These are phyloP conservation scores for Phasianus colchicus DNA, from an alignment of 2,113 vertebrate genomes.

Conservation along the genomic window DNA sequence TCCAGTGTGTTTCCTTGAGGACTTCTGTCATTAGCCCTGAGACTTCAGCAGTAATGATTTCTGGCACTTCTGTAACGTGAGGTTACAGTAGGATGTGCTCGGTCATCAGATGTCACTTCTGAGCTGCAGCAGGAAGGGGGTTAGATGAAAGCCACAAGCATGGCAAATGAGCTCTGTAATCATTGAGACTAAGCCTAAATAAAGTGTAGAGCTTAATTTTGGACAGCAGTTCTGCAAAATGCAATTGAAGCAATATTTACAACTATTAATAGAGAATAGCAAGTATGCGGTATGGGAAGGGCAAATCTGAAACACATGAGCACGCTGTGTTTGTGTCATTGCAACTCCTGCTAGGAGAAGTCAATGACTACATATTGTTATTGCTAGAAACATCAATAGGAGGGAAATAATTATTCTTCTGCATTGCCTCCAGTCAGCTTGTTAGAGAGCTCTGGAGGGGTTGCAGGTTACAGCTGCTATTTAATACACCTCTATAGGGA, in stretches of 20 bases:
- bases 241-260: conserved; percentile 47
- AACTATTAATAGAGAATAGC: conserved; percentile 45
- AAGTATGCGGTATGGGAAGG: conserved; percentile 19
- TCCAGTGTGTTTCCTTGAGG: background rate
- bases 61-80: background rate
- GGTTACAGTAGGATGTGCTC: background rate
- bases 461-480: background rate
- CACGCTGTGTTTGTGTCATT: background rate
- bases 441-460: background rate
- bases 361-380: background rate
- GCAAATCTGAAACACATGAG: conserved; percentile 46
- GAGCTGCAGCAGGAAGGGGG: conserved; percentile 7
- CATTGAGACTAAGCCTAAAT: conserved; percentile 21
- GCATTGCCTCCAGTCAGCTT: background rate
- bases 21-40: background rate
- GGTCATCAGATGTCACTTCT: background rate
- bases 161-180: conserved; percentile 15
- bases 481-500: background rate
- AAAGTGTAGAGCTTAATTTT: conserved; percentile 39
- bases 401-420: background rate
- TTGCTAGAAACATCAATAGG: background rate
- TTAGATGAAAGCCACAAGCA: conserved; percentile 14
- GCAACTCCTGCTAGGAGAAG: background rate
- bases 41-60: background rate
- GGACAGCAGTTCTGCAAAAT: conserved; percentile 3